A percentile compares a stretch with the other conserved stretches of the same genome.
Evolutionary conservation across 2,113 vertebrate species (phyloP).

Genomic region (Pao palembangensis): DNA sequence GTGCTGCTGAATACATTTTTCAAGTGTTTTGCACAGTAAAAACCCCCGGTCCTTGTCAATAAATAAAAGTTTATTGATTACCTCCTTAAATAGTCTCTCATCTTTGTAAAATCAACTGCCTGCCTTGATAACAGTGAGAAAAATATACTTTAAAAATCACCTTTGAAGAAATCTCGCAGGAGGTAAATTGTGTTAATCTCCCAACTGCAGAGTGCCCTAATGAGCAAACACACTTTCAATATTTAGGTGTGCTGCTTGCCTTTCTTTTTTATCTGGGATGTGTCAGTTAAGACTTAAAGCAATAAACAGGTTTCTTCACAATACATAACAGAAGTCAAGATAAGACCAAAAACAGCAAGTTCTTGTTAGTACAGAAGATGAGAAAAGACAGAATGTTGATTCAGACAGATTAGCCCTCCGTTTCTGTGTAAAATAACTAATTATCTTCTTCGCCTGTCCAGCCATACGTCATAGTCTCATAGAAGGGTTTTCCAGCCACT

Average conservation of each 20-base stretch:
- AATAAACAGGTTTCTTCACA: conserved; percentile 47
- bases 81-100: conserved; percentile 15
- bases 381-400: not conserved
- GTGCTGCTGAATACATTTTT: conserved; percentile 14
- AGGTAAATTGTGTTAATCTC: not conserved
- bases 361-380: conserved; percentile 2
- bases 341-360: conserved; percentile 37
- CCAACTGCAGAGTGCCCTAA: conserved; percentile 8
- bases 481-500: conserved; percentile 3
- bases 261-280: conserved; percentile 7
- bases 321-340: conserved; percentile 34
- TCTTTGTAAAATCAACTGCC: conserved; percentile 4
- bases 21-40: conserved; percentile 50
- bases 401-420: conserved; percentile 27
- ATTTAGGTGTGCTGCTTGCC: conserved; percentile 23
- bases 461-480: conserved; percentile 19
- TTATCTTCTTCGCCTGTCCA: conserved; percentile 8
- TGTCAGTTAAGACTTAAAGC: conserved; percentile 54
- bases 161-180: not conserved
- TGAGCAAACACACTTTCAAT: conserved; percentile 30
- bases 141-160: too few relatives aligned
- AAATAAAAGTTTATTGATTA: conserved; percentile 72
- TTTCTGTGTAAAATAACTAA: conserved; percentile 4
- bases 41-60: conserved; percentile 52
- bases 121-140: not conserved